phyloP scores from a whole-genome alignment of 2,888 invertebrate species.

The Amiota mariae region DNA sequence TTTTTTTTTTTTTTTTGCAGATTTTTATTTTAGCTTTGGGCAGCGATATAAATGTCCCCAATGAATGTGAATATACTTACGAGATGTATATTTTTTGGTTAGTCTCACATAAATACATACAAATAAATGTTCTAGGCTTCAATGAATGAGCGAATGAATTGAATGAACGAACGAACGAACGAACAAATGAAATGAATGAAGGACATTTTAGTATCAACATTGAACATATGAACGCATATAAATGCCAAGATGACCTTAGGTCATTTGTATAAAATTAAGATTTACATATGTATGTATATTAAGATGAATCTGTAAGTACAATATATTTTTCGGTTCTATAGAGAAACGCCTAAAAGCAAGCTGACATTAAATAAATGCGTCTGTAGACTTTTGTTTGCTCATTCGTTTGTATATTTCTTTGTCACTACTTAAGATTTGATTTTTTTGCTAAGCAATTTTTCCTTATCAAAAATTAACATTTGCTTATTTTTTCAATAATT shows the following conservation, averaged over 20 bases:
- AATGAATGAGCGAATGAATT: background rate
- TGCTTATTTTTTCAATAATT: background rate
- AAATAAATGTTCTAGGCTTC: too few species aligned
- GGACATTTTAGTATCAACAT: background rate
- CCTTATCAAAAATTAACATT: background rate
- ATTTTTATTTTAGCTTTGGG: slow-evolving; percentile 28
- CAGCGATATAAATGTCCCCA: slow-evolving; percentile 27
- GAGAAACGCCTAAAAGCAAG: slow-evolving; percentile 24
- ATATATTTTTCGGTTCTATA: too few species aligned
- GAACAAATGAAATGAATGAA: slow-evolving; percentile 11
- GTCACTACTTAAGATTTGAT: background rate
- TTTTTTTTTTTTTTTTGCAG: background rate
- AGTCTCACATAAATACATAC: background rate
- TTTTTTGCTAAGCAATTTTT: background rate
- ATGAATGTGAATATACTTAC: background rate
- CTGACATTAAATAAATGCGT: slow-evolving; percentile 20
- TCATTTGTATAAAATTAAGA: slow-evolving; percentile 67
- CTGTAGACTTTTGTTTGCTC: background rate
- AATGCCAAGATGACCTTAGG: slow-evolving; percentile 67
- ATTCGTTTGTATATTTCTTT: background rate
- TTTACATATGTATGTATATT: slow-evolving; percentile 51
- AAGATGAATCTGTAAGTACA: too few species aligned
- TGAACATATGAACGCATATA: slow-evolving; percentile 55
- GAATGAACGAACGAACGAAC: slow-evolving; percentile 1
- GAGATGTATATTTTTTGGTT: background rate